Evolutionary conservation across 2,888 invertebrate genomes (phyloP), one percentile per base, ranked within the genome.

Genomic region (Tridacna crocea): DNA sequence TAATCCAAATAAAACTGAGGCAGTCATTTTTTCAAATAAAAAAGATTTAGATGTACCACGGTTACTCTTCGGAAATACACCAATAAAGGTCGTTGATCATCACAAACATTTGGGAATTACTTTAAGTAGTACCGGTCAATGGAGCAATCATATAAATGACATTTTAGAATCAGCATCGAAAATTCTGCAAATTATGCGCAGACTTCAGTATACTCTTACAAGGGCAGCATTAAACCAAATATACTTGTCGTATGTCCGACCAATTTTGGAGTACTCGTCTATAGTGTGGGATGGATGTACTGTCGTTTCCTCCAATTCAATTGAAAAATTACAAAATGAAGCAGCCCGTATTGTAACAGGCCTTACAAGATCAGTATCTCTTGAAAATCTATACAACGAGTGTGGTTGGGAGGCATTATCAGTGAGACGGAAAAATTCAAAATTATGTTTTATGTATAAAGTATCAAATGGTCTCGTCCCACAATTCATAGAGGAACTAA

Each of bases 281-380:
- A 58, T 73, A 58, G 73, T 73, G 19, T 73, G 58, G 73, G 58
- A 73, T 27, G 58, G 58, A 17, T 58, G 58, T 73, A 10, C 73
- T n/a, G n/a, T 26, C 17, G 8, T 15, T 1, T 17, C n/a, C 19
- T 19, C 36, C 47, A 47, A 76, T 15, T 36, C 66, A n/a, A 13
- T 76, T 19, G 72, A 80, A 80, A 72, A 72, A 72, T 13, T 72
- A 15, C 76, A 76, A 61, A 72, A 76, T 26, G 75, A 76, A 58
- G 76, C 72, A 26, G 80, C 80, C 15, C 10, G 80, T 15, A 72
- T 72, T 27, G 75, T 75, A 1, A 75, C 75, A 6, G 80, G 80
- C n/a, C 36, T 79, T 19, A 79, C 79, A 13, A 46, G 61, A n/a
- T 75, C 75, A 1, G 79, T 70, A n/a, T 63, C 72, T 13, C 24